Base-by-base conservation (phyloP, 2,888 invertebrate genomes). In the Neoaliturus tenellus region DNA sequence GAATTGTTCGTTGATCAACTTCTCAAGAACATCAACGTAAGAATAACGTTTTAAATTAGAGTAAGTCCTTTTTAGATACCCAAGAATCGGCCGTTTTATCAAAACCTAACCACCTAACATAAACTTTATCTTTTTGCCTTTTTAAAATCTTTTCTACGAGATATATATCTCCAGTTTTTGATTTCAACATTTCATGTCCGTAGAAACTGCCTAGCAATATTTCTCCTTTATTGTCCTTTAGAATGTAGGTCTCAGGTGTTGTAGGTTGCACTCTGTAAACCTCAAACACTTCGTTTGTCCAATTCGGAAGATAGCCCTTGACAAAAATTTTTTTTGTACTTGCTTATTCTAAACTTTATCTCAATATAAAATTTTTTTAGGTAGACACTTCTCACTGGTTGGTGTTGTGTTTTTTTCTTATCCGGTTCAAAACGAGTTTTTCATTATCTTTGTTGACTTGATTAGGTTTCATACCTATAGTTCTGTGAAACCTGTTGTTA, bases 261-360 rank as follows among this genome's bases (percentile, higher is more conserved):
- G 78, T 83, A 39, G 67, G 39, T 25, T 83, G 67, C 25, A 83
- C 78, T 58, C 35, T 39, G 28, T 25, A 41, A 0, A 78, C 41
- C 1, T 10, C 31, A 55, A 83, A 83, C 33, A 58, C 75, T 78
- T 83, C 83, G 25, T 83, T 80, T 0, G 58, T 80, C 80, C 80
- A 80, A 23, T 41, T 80, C 10, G 58, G 80, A 10, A 80, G 28
- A 31, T 83, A 83, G 23, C 35, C 35, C 17, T 83, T 83, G 10
- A 28, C 35, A 78, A 83, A 78, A 0, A 41, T n/a, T 39, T 17
- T 25, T 31, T 83, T 78, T n/a, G 20, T 75, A 39, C 39, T 75
- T 58, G 51, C 69, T 75, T 23, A 83, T 75, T 78, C 83, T n/a
- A 20, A 55, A 83, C 83, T 25, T 78, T 83, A 75, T 78, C 78